Conservation (phyloP, 1,140 invertebrate species). For the Lordiphosa collinella region DNA sequence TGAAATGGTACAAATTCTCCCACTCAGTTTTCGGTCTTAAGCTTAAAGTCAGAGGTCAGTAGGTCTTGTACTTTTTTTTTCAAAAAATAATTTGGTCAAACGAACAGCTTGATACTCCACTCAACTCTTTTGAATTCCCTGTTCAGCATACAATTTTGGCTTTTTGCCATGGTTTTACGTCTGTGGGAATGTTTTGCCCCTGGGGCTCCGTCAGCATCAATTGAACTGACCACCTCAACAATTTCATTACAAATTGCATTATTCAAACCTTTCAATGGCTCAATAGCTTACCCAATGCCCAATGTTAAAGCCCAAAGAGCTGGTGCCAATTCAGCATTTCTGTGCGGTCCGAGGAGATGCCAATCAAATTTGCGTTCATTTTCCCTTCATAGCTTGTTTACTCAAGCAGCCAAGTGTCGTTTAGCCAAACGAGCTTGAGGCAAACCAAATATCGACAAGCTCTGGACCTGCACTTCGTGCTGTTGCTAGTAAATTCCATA, state of each 20-base stretch:
- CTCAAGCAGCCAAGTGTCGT: constrained; percentile 47
- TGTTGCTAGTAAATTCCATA: constrained; percentile 43
- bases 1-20: too few relatives aligned
- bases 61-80: too few relatives aligned
- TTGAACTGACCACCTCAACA: constrained; percentile 24
- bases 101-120: too few relatives aligned
- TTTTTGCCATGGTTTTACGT: too few relatives aligned
- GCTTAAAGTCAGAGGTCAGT: too few relatives aligned
- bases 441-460: constrained; percentile 9
- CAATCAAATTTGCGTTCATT: constrained; percentile 26
- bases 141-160: too few relatives aligned
- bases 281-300: constrained; percentile 22
- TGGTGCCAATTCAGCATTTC: constrained; percentile 2
- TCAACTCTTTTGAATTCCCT: too few relatives aligned
- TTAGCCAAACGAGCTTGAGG: constrained; percentile 35
- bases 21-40: too few relatives aligned
- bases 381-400: constrained; percentile 34
- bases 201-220: too few relatives aligned
- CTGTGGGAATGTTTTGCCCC: too few relatives aligned
- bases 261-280: constrained; percentile 7
- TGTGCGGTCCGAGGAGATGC: constrained; percentile 7
- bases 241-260: constrained; percentile 28
- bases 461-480: constrained; percentile 12
- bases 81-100: too few relatives aligned
- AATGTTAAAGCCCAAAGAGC: constrained; percentile 1